Evolutionary conservation across 2,113 vertebrate species (phyloP).

Genomic region (Vimba vimba): DNA sequence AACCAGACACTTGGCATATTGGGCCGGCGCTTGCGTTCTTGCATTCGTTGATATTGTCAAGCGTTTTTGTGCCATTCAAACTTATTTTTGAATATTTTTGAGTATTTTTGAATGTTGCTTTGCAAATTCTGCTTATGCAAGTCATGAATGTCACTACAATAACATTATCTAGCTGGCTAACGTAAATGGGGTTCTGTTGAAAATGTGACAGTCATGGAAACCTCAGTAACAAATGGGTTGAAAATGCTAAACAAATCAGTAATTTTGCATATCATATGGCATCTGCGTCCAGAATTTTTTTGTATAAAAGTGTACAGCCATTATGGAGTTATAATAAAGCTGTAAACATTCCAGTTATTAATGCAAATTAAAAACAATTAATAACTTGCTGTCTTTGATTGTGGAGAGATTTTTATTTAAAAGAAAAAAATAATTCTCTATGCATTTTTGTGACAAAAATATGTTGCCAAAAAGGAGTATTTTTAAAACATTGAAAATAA

Average conservation of each 20-base stretch:
- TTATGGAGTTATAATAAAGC: not conserved
- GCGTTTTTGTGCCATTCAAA: not conserved
- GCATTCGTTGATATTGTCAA: not conserved
- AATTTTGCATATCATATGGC: not conserved
- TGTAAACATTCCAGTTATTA: not conserved
- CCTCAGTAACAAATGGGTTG: not conserved
- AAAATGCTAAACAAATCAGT: not conserved
- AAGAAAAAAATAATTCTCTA: no score
- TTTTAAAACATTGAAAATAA: no score
- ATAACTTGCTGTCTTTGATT: not conserved
- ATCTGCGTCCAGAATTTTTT: not conserved
- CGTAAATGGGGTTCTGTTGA: not conserved
- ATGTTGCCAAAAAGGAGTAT: no score
- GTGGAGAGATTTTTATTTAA: no score
- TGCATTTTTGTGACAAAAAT: no score
- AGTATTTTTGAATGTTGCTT: not conserved
- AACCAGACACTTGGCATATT: not conserved
- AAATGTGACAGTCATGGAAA: not conserved
- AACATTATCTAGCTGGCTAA: not conserved
- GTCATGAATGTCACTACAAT: not conserved
- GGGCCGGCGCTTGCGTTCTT: not conserved
- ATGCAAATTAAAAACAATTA: not conserved
- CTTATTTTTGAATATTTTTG: no score
- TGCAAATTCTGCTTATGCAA: not conserved
- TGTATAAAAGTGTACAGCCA: not conserved